Conservation (phyloP, 2,797 vertebrate species). For the Myiotriccus ornatus region DNA sequence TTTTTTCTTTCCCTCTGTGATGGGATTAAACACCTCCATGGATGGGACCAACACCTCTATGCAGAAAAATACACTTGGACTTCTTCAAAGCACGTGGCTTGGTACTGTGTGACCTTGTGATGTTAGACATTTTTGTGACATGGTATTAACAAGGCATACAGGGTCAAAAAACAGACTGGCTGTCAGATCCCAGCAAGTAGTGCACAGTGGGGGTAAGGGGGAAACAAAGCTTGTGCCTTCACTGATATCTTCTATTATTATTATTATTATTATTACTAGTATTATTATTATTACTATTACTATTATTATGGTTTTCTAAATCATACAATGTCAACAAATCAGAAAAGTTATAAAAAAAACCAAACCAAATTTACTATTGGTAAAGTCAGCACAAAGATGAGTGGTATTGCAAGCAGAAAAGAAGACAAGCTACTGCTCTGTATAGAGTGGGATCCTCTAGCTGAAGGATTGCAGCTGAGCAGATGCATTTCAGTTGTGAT, state of each 20-base stretch:
- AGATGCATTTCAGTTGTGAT: neutral
- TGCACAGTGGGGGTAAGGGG: fast-evolving
- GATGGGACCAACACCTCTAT: neutral
- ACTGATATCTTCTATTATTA: neutral
- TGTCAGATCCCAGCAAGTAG: neutral
- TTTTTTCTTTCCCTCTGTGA: neutral
- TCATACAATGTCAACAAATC: neutral
- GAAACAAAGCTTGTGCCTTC: neutral
- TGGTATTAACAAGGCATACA: fast-evolving
- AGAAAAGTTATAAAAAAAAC: neutral
- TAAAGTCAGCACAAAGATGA: neutral
- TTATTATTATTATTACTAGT: too few relatives aligned
- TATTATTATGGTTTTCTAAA: neutral
- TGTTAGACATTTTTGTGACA: fast-evolving
- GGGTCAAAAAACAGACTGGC: neutral
- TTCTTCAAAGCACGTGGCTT: neutral
- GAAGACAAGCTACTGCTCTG: neutral
- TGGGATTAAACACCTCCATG: neutral
- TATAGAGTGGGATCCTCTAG: neutral
- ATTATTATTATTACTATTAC: neutral
- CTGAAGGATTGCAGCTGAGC: neutral
- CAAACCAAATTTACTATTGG: fast-evolving
- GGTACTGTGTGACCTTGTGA: fast-evolving
- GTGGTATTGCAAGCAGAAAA: neutral
- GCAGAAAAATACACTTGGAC: neutral